These are phyloP conservation scores for Eulemur rufifrons DNA, from an alignment of 2,113 vertebrate genomes.

Conservation along the genomic window DNA sequence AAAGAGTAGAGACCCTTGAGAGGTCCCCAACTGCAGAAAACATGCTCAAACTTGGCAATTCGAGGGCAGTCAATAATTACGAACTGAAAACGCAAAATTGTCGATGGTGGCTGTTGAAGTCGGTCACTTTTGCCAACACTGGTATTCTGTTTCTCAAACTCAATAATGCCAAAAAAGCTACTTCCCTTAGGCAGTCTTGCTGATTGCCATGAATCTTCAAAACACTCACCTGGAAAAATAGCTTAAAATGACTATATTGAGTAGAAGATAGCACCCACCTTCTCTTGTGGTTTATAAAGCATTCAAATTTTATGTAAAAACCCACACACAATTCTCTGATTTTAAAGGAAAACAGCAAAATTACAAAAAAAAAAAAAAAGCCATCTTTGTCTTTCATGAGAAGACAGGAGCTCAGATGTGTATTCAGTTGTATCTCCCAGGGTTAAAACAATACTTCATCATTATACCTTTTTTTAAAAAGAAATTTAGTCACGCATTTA, in stretches of 20 bases:
- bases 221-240: background rate
- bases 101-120: background rate
- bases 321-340: background rate
- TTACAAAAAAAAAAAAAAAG: background rate
- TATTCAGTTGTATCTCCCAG: background rate
- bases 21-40: background rate
- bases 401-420: background rate
- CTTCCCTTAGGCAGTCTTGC: background rate
- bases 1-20: background rate
- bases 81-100: background rate
- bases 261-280: background rate
- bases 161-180: background rate
- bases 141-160: background rate
- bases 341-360: background rate
- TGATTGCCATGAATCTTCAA: background rate
- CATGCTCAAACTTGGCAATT: background rate
- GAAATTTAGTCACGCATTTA: background rate
- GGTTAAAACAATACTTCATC: background rate
- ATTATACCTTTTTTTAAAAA: background rate
- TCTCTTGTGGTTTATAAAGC: background rate
- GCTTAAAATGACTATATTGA: background rate
- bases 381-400: background rate
- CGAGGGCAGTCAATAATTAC: background rate
- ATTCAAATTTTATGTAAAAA: background rate
- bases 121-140: background rate